Evolutionary conservation across 2,797 vertebrate genomes (phyloP), one percentile per base, ranked within the genome.

Genomic region (Manis javanica): DNA sequence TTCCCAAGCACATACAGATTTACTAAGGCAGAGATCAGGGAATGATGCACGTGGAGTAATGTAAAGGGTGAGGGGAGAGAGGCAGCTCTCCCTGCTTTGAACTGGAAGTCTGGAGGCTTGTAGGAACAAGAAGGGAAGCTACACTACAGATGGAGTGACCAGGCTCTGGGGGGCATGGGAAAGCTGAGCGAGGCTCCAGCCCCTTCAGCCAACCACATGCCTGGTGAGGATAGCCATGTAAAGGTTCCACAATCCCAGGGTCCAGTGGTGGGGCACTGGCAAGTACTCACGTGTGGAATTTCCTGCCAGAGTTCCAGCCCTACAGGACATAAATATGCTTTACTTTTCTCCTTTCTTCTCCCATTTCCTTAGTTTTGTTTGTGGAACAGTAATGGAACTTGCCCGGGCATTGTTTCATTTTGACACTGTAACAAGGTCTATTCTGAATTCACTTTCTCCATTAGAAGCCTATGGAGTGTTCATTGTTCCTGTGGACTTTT

Each of bases 351-450:
- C 90, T 96, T 97, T 94, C 93, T 92, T 96, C 66, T 95, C 55
- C 82, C 8, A 18, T 96, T 96, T 96, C 95, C 96, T 90, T 68
- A 92, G 24, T 94, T 97, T 98, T 94, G 85, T 95, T 93, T 93
- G 69, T 92, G 83, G 57, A 97, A 23, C 55, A 81, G 42, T 93
- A 37, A 90, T 95, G 95, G 87, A 97, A 95, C 61, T 92, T 90
- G 37, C 88, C 69, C 26, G 77, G 79, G 63, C 91, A 78, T 92
- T 96, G 78, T 92, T 97, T 92, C 75, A 81, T 90, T 97, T 97
- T 86, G 53, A 96, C 90, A 83, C 57, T 11, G 5, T 75, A 93
- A 95, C 61, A 87, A 87, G 57, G 3, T 84, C 95, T 53, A 72
- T 9, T 37, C 71, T 97, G 89, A 97, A 63, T 75, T 93, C 46